These are phyloP conservation scores for Embidobia sp. DNA, from an alignment of 2,888 invertebrate species.

Conservation along the genomic window DNA sequence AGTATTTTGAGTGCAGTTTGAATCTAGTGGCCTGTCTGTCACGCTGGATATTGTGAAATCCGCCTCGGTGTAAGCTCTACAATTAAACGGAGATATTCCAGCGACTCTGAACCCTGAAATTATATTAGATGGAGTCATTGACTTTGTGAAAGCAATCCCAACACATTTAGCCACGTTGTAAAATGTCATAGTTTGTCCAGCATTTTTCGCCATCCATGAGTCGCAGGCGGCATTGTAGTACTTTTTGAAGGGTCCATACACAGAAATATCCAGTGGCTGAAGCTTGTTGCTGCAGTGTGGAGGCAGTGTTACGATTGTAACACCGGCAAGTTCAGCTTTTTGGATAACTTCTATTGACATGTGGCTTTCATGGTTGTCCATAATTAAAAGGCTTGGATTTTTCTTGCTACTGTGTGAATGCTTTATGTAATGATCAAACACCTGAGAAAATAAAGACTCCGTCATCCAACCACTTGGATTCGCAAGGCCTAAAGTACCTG, in stretches of 20 bases:
- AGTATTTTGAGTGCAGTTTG: not conserved
- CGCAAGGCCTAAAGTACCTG: slow-evolving; percentile 40
- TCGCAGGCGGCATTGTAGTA: slow-evolving; percentile 56
- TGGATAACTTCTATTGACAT: slow-evolving; percentile 64
- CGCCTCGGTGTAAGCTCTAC: slow-evolving; percentile 11
- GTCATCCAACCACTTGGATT: slow-evolving; percentile 62
- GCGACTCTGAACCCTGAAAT: slow-evolving; percentile 72
- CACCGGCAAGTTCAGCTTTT: slow-evolving; percentile 71
- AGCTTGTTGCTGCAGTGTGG: slow-evolving; percentile 75
- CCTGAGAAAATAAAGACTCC: slow-evolving; percentile 50
- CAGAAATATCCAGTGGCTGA: slow-evolving; percentile 73
- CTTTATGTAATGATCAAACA: slow-evolving; percentile 72
- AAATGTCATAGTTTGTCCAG: slow-evolving; percentile 78
- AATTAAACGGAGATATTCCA: slow-evolving; percentile 74
- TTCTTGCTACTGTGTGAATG: slow-evolving; percentile 68
- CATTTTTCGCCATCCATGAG: slow-evolving; percentile 75
- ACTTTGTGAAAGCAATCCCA: slow-evolving; percentile 72
- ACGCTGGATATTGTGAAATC: slow-evolving; percentile 66
- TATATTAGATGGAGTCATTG: slow-evolving; percentile 76
- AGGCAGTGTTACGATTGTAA: slow-evolving; percentile 73
- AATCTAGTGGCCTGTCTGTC: slow-evolving; percentile 29
- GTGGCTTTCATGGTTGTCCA: slow-evolving; percentile 70
- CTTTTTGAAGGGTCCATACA: slow-evolving; percentile 68
- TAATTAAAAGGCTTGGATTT: slow-evolving; percentile 69
- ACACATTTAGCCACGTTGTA: slow-evolving; percentile 78